Evolutionary conservation across 2,888 invertebrate species (phyloP).

Genomic region (Nezara viridula): DNA sequence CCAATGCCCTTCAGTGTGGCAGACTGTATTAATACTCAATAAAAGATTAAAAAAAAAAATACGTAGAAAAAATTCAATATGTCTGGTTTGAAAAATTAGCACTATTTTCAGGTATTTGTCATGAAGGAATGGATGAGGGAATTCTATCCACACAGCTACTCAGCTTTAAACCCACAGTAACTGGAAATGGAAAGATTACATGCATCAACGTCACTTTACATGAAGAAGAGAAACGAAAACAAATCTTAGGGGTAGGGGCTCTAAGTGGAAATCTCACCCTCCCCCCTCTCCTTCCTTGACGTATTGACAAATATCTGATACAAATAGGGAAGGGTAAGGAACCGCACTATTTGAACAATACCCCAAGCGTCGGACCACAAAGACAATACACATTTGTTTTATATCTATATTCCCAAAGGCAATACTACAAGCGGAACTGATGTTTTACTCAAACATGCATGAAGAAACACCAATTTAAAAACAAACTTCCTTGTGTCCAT

Average conservation of each 20-base stretch:
- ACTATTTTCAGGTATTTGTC: too few relatives aligned
- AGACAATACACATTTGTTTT: not conserved
- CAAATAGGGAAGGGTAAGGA: not conserved
- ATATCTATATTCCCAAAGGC: not conserved
- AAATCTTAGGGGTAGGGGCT: not conserved
- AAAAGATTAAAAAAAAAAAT: too few relatives aligned
- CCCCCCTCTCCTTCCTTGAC: not conserved
- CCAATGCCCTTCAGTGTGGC: too few relatives aligned
- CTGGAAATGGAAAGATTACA: not conserved
- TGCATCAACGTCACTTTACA: not conserved
- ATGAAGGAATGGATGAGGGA: too few relatives aligned
- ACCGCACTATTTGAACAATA: not conserved
- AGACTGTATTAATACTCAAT: too few relatives aligned
- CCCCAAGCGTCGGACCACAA: not conserved
- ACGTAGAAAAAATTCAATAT: too few relatives aligned
- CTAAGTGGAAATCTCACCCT: not conserved
- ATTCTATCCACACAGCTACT: too few relatives aligned
- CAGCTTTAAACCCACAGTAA: not conserved
- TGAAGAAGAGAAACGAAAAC: not conserved
- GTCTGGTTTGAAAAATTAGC: too few relatives aligned
- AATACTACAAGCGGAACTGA: too few relatives aligned
- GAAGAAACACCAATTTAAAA: too few relatives aligned
- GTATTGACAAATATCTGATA: slow-evolving; percentile 5
- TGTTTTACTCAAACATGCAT: too few relatives aligned
- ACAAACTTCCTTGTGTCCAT: too few relatives aligned